Evolutionary conservation across 2,888 invertebrate genomes (phyloP), one percentile per base, ranked within the genome.

Genomic region (Plagodis dolabraria): DNA sequence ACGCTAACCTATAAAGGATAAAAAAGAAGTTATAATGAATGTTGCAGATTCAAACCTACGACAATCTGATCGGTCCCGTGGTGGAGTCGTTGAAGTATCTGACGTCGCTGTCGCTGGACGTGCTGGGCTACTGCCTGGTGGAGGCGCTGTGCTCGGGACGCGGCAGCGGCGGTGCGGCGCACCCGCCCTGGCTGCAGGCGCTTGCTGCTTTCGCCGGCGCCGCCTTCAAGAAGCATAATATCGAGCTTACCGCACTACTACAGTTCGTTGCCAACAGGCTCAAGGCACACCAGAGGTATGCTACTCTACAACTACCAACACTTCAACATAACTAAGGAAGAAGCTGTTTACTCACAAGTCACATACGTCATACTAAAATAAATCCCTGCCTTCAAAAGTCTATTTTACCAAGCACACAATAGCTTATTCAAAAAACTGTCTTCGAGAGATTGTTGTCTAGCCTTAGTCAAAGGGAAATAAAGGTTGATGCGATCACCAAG

Each of bases 251-350:
- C 5, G 99, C 99, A 2, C 89, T 99, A 68, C 91, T 99, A 80
- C 99, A 99, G 86, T 99, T 98, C 86, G 98, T 99, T 33, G 98
- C 98, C 43, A 99, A 99, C 92, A 97, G 99, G 81, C 94, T 99
- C 12, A 99, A 99, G 87, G 96, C 97, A 22, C 97, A 98, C 74
- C 98, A 99, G 88, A 99, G 97, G 97, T 97, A 53, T 9, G 51
- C n/a, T 42, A 6, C 22, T 22, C 22, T 22, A 22, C 22, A 22
- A 22, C 22, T 22, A 22, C 22, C 22, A 22, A 22, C 22, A 22
- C 22, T n/a, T n/a, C n/a, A n/a, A n/a, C n/a, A n/a, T n/a, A n/a
- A n/a, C n/a, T n/a, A n/a, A n/a, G n/a, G n/a, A n/a, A n/a, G n/a
- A n/a, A n/a, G n/a, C n/a, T n/a, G n/a, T n/a, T n/a, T n/a, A n/a